phyloP scores from a whole-genome alignment of 92 coral and sea anemone species.

The Blastomussa wellsi region DNA sequence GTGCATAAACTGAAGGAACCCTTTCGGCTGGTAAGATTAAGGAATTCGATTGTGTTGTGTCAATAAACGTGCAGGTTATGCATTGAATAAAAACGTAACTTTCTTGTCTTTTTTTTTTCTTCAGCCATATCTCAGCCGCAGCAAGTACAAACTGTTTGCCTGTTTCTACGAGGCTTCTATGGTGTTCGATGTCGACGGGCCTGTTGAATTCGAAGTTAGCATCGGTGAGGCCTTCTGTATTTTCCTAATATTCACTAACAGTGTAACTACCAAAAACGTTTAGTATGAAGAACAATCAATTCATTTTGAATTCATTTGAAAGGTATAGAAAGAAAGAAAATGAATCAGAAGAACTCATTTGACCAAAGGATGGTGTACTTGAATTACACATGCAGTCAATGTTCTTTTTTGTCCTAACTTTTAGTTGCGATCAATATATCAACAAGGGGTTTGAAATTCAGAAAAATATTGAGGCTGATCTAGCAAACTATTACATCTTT shows the following conservation, averaged over 20 bases:
- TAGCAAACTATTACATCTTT: background rate
- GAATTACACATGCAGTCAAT: no score
- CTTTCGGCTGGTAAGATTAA: background rate
- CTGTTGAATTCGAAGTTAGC: conserved; percentile 98
- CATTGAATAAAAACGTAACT: background rate
- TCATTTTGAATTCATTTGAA: no score
- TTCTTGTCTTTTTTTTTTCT: background rate
- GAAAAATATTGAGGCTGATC: background rate
- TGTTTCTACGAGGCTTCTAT: conserved; percentile 92
- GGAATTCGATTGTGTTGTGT: background rate
- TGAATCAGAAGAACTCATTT: no score
- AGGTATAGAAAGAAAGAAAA: no score
- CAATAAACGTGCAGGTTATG: background rate
- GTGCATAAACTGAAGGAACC: no score
- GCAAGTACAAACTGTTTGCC: conserved; percentile 91
- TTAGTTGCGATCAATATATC: no score
- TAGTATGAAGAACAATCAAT: no score
- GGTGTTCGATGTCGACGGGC: conserved; percentile 90
- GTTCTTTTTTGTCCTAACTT: no score
- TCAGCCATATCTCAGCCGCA: conserved; percentile 80
- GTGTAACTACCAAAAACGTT: no score
- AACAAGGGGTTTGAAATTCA: no score
- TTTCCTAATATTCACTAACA: background rate
- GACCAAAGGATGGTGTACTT: no score
- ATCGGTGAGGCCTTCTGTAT: conserved; percentile 66